Evolutionary conservation across 2,888 invertebrate species (phyloP), one percentile per base, ranked within the genome.

Genomic region (Abscondita cerata): DNA sequence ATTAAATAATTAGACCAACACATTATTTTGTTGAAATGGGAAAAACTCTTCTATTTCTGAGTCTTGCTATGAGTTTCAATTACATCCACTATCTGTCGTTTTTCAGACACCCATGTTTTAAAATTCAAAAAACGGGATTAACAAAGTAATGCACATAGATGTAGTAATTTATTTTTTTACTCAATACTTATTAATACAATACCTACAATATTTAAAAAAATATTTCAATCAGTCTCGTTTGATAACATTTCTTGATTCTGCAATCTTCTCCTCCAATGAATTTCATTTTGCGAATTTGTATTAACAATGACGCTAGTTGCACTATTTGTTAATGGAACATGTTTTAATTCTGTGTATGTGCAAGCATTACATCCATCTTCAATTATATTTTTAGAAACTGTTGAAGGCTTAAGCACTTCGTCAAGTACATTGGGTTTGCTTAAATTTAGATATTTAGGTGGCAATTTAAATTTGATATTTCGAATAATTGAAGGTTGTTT

Each of bases 191-290:
- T n/a, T n/a, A n/a, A n/a, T n/a, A n/a, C n/a, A n/a, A n/a, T n/a
- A n/a, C n/a, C n/a, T n/a, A n/a, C n/a, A n/a, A n/a, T n/a, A n/a
- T n/a, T n/a, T n/a, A n/a, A n/a, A n/a, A n/a, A n/a, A n/a, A n/a
- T n/a, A n/a, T n/a, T 9, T 18, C 44, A 6, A 20, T n/a, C 13
- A 50, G 52, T n/a, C n/a, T n/a, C n/a, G 36, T 58, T 62, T 15
- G 58, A 62, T 33, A 59, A 55, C 18, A 62, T 52, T 53, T 72
- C 69, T 20, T 78, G 74, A 73, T 75, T 77, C 68, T 79, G 78
- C 12, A 78, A 77, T 57, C 80, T 79, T 67, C 83, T 81, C 40
- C 84, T 78, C 84, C 84, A 84, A 68, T 84, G 83, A 62, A 81
- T 75, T 65, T 81, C 82, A 58, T 64, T 72, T n/a, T 68, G 64